Base-by-base conservation (phyloP, 2,113 vertebrate species). In the Ammodytes dubius region DNA sequence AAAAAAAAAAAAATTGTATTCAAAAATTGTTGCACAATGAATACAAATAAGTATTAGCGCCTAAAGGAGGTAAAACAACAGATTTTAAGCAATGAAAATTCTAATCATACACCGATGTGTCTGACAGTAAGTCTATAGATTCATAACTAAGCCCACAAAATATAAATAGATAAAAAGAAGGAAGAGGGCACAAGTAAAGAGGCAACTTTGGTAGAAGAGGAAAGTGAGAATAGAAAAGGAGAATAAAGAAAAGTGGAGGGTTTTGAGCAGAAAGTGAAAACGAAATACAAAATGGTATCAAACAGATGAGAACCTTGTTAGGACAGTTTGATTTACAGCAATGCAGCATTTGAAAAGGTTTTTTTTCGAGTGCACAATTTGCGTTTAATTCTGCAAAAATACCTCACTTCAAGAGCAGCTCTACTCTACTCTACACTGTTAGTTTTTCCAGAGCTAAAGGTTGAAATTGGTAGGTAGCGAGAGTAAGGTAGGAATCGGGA, bases 121-220 rank as follows among this genome's bases (percentile, higher is more conserved):
- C 4, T 19, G n/a, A 39, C 17, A 53, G 3, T 46, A 27, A 27
- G 13, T 42, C 8, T 9, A 50, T 4, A 9, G 45, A 13, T 58
- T 37, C 37, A 39, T 10, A 67, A 57, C 35, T 19, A n/a, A 59
- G 58, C 14, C 61, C 12, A 45, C 19, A 13, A 57, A 37, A 57
- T 27, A 61, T 96, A 91, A 3, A 72, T 12, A 58, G 13, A 39
- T 35, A 52, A 47, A 74, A 4, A 54, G 6, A 43, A 14, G 19
- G 11, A 49, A 42, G 17, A 14, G 7, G 37, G 17, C 9, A 4
- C 4, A 13, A 52, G 40, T 46, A 50, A 14, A 15, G 17, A 69
- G 39, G 11, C 53, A 54, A 2, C 42, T 54, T 69, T 65, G 45
- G 63, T 65, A 47, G 47, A 8, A 35, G 12, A 37, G 42, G 42